These are phyloP conservation scores for Bicyclus anynana DNA, from an alignment of 1,140 invertebrate genomes.

Conservation along the genomic window DNA sequence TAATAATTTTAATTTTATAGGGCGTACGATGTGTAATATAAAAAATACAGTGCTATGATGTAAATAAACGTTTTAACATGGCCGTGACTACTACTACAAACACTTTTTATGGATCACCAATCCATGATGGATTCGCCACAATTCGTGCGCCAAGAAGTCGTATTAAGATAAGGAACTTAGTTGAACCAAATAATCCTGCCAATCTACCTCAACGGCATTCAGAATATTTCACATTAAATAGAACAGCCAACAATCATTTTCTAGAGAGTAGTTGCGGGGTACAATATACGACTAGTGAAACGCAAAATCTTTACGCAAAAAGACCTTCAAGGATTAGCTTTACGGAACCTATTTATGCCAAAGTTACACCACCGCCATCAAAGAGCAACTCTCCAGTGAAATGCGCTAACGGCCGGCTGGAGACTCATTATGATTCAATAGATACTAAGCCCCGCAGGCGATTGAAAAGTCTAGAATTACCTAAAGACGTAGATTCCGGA, in stretches of 20 bases:
- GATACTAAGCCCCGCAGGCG: constrained; percentile 66
- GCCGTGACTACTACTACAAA: constrained; percentile 62
- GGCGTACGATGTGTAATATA: not conserved
- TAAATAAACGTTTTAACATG: constrained; percentile 42
- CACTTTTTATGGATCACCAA: constrained; percentile 78
- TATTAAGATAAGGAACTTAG: constrained; percentile 71
- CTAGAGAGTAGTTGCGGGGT: constrained; percentile 67
- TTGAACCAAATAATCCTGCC: constrained; percentile 62
- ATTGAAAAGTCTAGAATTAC: constrained; percentile 58
- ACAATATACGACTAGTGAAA: constrained; percentile 52
- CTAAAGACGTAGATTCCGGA: constrained; percentile 45
- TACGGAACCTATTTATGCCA: constrained; percentile 73
- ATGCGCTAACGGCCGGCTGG: constrained; percentile 47
- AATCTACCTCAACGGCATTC: constrained; percentile 72
- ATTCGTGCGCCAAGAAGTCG: constrained; percentile 81
- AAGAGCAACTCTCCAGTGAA: constrained; percentile 63
- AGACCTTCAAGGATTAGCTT: constrained; percentile 63
- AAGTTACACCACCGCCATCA: constrained; percentile 63
- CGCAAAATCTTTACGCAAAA: constrained; percentile 42
- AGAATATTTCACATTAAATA: constrained; percentile 74
- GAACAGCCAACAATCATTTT: constrained; percentile 65
- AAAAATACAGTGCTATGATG: constrained; percentile 8
- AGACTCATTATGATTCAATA: constrained; percentile 74
- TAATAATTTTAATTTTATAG: not conserved
- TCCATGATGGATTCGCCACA: constrained; percentile 90